A percentile compares a stretch with the other conserved stretches of the same genome.
Evolutionary conservation across 2,888 invertebrate species (phyloP).

Genomic region (Cheilosia pagana): DNA sequence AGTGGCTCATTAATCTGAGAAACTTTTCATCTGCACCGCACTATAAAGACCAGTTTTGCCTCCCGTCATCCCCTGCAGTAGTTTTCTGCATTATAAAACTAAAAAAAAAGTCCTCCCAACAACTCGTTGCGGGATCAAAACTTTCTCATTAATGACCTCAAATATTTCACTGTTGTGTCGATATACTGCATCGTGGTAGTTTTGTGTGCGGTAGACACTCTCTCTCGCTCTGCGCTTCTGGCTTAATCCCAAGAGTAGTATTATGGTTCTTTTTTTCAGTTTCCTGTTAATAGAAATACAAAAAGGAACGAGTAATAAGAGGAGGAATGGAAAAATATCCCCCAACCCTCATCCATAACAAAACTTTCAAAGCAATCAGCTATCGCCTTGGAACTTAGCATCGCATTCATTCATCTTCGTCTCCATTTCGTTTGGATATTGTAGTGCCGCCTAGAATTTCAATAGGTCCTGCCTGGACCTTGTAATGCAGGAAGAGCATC

Average conservation of each 20-base stretch:
- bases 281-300: slow-evolving; percentile 44
- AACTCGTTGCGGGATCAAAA: slow-evolving; percentile 13
- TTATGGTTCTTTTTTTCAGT: slow-evolving; percentile 3
- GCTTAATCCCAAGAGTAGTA: slow-evolving; percentile 21
- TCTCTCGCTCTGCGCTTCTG: slow-evolving; percentile 1
- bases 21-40: slow-evolving; percentile 12
- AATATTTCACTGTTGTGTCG: slow-evolving; percentile 26
- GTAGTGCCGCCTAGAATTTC: slow-evolving; percentile 40
- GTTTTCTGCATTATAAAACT: neutral
- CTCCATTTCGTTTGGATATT: slow-evolving; percentile 24
- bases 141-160: slow-evolving; percentile 30
- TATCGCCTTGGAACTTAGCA: slow-evolving; percentile 38
- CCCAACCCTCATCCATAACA: slow-evolving; percentile 22
- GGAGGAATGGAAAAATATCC: neutral
- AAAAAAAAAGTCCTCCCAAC: neutral
- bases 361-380: slow-evolving; percentile 63
- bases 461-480: slow-evolving; percentile 29
- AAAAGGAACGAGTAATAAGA: slow-evolving; percentile 22
- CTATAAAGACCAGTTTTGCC: neutral
- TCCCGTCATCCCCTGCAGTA: neutral
- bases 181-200: slow-evolving; percentile 4
- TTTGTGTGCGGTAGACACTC: slow-evolving; percentile 1
- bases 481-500: slow-evolving; percentile 24
- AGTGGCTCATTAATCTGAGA: slow-evolving; percentile 12
- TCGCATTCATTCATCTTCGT: slow-evolving; percentile 45